Base-by-base conservation (phyloP, 2,113 vertebrate genomes). In the Romanogobio albipinnatus region DNA sequence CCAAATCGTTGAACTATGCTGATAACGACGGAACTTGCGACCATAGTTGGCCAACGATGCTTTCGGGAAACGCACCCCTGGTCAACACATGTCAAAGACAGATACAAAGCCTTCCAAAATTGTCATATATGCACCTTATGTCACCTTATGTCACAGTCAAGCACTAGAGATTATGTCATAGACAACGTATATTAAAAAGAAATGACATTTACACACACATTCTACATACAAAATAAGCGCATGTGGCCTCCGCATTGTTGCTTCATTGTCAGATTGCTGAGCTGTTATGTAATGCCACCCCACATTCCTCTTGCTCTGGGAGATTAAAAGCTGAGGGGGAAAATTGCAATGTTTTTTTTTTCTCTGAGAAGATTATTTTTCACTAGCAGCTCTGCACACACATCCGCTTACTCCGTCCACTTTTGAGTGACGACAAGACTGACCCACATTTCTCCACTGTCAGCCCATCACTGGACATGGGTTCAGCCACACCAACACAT, bases 321-420 rank as follows among this genome's bases (percentile, higher is more conserved):
- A 88, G 89, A 92, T 92, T 90, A 91, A 89, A 88, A 79, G 13
- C 49, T 29, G 19, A 13, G 33, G 43, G 51, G 11, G 58, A 39
- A 87, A 82, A 84, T n/a, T 68, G 85, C 75, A 45, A 80, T 73
- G 66, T 43, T 86, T 82, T 74, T 71, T 58, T 33, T 39, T 53
- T 24, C 59, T 81, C 76, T 58, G 80, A 92, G 90, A 88, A 86
- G 90, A 92, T 92, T 92, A 91, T 76, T 86, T 88, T 81, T 86
- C 76, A 79, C 83, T 84, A 78, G 81, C 62, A 79, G 71, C 51
- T 81, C 82, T 81, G 59, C 77, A n/a, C 77, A 56, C 62, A 84
- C 80, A 86, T 86, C 84, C 24, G n/a, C 75, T 83, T 58, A 84
- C 64, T 76, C 53, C 70, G 43, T 59, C 61, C 74, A 1, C 17